These are phyloP conservation scores for Eristalis arbustorum DNA, from an alignment of 2,888 invertebrate species.

Conservation along the genomic window DNA sequence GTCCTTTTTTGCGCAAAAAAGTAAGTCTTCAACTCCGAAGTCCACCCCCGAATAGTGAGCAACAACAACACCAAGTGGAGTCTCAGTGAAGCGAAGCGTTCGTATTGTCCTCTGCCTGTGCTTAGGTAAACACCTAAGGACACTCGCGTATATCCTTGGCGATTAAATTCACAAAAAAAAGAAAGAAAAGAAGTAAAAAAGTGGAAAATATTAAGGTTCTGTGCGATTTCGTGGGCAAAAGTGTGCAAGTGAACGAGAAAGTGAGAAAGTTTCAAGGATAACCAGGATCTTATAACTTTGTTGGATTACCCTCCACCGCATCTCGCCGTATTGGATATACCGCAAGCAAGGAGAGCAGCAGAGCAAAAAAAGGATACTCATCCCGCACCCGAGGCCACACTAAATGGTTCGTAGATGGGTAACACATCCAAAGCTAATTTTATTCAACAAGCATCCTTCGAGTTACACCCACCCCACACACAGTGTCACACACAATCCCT, in stretches of 20 bases:
- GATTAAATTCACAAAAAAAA: neutral
- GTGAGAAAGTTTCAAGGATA: slow-evolving; percentile 56
- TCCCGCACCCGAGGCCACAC: neutral
- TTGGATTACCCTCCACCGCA: slow-evolving; percentile 45
- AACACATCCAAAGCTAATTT: slow-evolving; percentile 34
- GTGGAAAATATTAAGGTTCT: slow-evolving; percentile 9
- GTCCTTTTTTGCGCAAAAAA: neutral
- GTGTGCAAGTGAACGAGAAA: slow-evolving; percentile 33
- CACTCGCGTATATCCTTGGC: slow-evolving; percentile 9
- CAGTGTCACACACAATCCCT: slow-evolving; percentile 3
- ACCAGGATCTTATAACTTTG: slow-evolving; percentile 56
- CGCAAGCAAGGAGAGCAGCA: neutral
- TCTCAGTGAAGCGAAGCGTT: neutral
- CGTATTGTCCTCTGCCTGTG: neutral
- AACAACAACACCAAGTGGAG: slow-evolving; percentile 4
- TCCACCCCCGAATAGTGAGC: neutral
- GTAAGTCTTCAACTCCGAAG: slow-evolving; percentile 21
- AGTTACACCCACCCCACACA: slow-evolving; percentile 1
- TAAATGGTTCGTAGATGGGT: slow-evolving; percentile 58
- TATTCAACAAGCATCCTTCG: slow-evolving; percentile 52
- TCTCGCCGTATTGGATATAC: slow-evolving; percentile 46
- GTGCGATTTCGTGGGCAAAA: slow-evolving; percentile 23
- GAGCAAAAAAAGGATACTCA: slow-evolving; percentile 51
- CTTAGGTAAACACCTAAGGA: slow-evolving; percentile 4
- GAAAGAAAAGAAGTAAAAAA: neutral